Percentiles rank a stretch among this genome's conserved stretches.
Evolutionary conservation across 2,888 invertebrate species (phyloP).

Genomic region (Augochlorella aurata): DNA sequence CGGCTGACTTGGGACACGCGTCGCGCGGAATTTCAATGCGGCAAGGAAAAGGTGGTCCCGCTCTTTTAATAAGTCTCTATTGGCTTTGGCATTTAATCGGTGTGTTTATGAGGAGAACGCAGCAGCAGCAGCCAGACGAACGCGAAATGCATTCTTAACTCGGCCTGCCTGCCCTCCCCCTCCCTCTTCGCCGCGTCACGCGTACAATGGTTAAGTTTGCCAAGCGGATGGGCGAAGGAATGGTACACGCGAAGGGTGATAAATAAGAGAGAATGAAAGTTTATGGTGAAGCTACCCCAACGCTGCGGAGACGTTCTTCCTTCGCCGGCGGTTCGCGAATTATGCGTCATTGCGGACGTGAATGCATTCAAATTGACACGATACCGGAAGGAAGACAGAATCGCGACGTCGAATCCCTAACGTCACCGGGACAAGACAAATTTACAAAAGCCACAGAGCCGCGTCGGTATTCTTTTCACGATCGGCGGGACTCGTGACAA

Average conservation of each 20-base stretch:
- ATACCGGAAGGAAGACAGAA: constrained; percentile 60
- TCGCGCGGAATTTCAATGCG: constrained; percentile 27
- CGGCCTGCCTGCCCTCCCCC: constrained; percentile 1
- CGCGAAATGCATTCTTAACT: constrained; percentile 66
- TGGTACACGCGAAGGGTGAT: constrained; percentile 59
- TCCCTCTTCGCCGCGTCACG: not conserved
- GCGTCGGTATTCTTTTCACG: constrained; percentile 32
- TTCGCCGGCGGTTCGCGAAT: constrained; percentile 58
- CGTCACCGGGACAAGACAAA: constrained; percentile 43
- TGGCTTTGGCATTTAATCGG: constrained; percentile 45
- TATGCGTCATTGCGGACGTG: constrained; percentile 63
- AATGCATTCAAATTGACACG: constrained; percentile 63
- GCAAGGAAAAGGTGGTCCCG: constrained; percentile 28
- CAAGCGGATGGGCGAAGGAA: constrained; percentile 58
- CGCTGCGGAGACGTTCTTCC: constrained; percentile 38
- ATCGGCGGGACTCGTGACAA: not conserved
- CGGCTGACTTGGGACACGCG: constrained; percentile 22
- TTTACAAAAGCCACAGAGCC: constrained; percentile 30
- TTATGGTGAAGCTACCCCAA: constrained; percentile 57
- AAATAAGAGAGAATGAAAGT: constrained; percentile 67
- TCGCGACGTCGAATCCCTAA: constrained; percentile 50
- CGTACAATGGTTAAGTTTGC: constrained; percentile 48
- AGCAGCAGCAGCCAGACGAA: constrained; percentile 47
- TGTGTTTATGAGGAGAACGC: constrained; percentile 32
- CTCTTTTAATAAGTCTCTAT: constrained; percentile 45